These are phyloP conservation scores for Pollenia amentaria DNA, from an alignment of 2,888 invertebrate species.

Conservation along the genomic window DNA sequence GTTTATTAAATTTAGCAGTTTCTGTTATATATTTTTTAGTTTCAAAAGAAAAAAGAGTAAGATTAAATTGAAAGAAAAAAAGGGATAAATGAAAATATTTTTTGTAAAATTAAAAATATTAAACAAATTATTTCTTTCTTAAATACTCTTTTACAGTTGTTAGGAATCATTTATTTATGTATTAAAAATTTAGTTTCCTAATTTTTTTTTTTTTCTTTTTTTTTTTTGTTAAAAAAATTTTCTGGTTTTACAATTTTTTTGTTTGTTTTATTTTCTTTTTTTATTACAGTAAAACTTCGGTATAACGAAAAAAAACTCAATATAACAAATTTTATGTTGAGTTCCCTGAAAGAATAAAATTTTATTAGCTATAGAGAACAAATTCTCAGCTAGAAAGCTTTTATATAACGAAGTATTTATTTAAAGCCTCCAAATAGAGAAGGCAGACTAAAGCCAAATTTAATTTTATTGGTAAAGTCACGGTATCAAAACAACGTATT, in stretches of 20 bases:
- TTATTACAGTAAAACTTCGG: not conserved
- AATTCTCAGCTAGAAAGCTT: too few relatives aligned
- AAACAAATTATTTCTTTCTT: slow-evolving; percentile 49
- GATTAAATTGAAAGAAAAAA: slow-evolving; percentile 45
- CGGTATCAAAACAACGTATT: too few relatives aligned
- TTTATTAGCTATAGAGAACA: too few relatives aligned
- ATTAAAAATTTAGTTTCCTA: slow-evolving; percentile 40
- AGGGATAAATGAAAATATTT: slow-evolving; percentile 28
- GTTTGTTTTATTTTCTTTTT: slow-evolving; percentile 61
- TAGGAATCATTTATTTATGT: slow-evolving; percentile 68
- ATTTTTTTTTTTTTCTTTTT: slow-evolving; percentile 51
- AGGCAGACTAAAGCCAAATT: too few relatives aligned
- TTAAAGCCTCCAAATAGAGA: too few relatives aligned
- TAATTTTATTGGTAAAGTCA: too few relatives aligned
- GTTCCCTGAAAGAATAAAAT: too few relatives aligned
- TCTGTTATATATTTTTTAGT: slow-evolving; percentile 10
- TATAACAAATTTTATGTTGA: too few relatives aligned
- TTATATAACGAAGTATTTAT: too few relatives aligned
- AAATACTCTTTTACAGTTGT: slow-evolving; percentile 48
- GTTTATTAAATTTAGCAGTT: slow-evolving; percentile 42
- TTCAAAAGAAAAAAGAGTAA: slow-evolving; percentile 40
- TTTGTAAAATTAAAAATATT: slow-evolving; percentile 44
- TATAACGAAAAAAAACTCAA: too few relatives aligned
- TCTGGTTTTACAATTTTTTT: slow-evolving; percentile 71
- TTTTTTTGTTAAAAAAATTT: slow-evolving; percentile 66